Evolutionary conservation across 2,888 invertebrate genomes (phyloP).

Genomic region (Aspidiotus destructor): DNA sequence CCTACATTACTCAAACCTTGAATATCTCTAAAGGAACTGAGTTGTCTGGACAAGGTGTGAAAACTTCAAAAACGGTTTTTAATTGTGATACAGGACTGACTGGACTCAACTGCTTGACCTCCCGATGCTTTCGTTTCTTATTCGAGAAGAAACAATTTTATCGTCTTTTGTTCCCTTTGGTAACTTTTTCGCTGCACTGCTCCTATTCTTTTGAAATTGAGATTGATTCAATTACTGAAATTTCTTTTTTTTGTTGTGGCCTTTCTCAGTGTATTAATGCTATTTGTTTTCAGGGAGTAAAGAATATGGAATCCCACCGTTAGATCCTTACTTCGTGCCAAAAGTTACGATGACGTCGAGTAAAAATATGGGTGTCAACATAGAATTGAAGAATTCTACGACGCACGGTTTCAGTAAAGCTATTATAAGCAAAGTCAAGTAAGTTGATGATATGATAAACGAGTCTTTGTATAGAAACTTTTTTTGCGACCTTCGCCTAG

Average conservation of each 20-base stretch:
- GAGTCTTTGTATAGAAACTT: no score
- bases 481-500: neutral
- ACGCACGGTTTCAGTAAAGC: conserved; percentile 27
- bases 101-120: no score
- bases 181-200: no score
- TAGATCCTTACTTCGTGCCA: conserved; percentile 30
- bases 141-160: no score
- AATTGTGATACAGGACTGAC: no score
- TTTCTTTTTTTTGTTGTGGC: neutral
- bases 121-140: no score
- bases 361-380: conserved; percentile 17
- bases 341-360: conserved; percentile 21
- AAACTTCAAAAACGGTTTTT: no score
- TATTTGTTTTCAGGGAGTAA: conserved; percentile 15
- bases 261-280: neutral
- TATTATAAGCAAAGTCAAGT: conserved; percentile 18
- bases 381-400: conserved; percentile 23
- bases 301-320: conserved; percentile 23
- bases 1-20: no score
- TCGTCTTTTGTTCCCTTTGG: no score
- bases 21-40: no score
- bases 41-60: no score
- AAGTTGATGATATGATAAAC: no score
- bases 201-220: neutral
- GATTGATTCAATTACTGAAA: neutral